Conservation (phyloP, 2,113 vertebrate species). For the Hirundichthys speculiger region DNA sequence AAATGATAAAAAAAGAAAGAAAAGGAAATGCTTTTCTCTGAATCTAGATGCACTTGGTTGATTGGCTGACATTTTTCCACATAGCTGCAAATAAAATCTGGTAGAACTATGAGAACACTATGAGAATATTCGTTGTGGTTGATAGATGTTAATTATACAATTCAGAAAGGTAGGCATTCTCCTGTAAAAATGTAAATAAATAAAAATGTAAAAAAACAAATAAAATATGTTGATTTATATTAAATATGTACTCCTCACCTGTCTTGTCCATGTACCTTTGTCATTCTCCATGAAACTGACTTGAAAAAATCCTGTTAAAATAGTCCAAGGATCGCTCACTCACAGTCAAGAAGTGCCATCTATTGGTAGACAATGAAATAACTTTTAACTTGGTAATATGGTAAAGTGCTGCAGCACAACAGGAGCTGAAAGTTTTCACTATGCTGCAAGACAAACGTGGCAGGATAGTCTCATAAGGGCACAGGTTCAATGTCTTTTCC, state of each 20-base stretch:
- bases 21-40: not conserved
- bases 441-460: slow-evolving; percentile 17
- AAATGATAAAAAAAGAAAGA: not conserved
- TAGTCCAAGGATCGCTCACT: slow-evolving; percentile 24
- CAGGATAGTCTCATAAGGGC: slow-evolving; percentile 16
- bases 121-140: too few species aligned
- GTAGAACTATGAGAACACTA: too few species aligned
- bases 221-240: slow-evolving; percentile 2
- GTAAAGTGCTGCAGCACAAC: slow-evolving; percentile 69
- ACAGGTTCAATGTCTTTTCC: not conserved
- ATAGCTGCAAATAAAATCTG: not conserved
- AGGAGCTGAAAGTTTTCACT: slow-evolving; percentile 40
- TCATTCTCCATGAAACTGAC: slow-evolving; percentile 33
- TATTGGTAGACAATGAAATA: slow-evolving; percentile 70
- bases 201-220: too few species aligned
- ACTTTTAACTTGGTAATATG: slow-evolving; percentile 16
- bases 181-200: too few species aligned
- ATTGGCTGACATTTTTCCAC: not conserved
- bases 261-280: slow-evolving; percentile 34
- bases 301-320: slow-evolving; percentile 41
- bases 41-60: not conserved
- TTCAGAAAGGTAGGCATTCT: too few species aligned
- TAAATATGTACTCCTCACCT: slow-evolving; percentile 26
- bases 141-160: too few species aligned
- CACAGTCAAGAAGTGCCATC: slow-evolving; percentile 81